phyloP scores from a whole-genome alignment of 2,888 invertebrate genomes.

The Nesidiocoris tenuis region DNA sequence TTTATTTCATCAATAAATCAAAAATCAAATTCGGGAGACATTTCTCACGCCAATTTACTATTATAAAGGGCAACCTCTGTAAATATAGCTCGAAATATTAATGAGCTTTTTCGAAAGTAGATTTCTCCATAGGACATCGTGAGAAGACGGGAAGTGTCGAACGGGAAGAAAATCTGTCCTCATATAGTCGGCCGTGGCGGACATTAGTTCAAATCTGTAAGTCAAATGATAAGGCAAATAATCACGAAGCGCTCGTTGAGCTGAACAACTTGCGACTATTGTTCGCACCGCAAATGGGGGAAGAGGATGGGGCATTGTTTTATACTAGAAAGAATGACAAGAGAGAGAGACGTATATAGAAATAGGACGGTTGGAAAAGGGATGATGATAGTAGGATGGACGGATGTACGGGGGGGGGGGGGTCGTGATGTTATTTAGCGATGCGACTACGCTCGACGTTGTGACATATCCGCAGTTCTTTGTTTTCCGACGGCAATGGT shows the following conservation, averaged over 20 bases:
- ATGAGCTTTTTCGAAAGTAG: no score
- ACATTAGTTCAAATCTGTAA: conserved; percentile 15
- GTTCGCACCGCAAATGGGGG: conserved; percentile 5
- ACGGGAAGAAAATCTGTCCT: neutral
- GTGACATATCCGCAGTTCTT: conserved; percentile 19
- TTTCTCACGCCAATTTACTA: no score
- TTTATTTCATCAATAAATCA: no score
- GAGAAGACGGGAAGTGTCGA: neutral
- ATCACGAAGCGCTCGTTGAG: neutral
- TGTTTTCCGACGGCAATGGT: neutral
- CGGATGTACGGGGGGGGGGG: neutral
- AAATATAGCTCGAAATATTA: no score
- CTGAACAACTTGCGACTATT: conserved; percentile 11
- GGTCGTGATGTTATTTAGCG: neutral
- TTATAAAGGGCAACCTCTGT: no score
- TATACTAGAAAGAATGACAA: neutral
- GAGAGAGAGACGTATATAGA: neutral
- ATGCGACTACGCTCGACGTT: conserved; percentile 5
- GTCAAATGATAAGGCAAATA: conserved; percentile 19
- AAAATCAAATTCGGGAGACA: no score
- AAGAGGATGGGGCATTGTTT: neutral
- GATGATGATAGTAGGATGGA: neutral
- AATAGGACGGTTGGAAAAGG: neutral
- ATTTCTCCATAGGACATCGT: neutral
- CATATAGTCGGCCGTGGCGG: no score